A percentile compares a stretch with the other conserved stretches of the same genome.
phyloP scores from a whole-genome alignment of 1,140 invertebrate genomes.

The Aethina tumida region DNA sequence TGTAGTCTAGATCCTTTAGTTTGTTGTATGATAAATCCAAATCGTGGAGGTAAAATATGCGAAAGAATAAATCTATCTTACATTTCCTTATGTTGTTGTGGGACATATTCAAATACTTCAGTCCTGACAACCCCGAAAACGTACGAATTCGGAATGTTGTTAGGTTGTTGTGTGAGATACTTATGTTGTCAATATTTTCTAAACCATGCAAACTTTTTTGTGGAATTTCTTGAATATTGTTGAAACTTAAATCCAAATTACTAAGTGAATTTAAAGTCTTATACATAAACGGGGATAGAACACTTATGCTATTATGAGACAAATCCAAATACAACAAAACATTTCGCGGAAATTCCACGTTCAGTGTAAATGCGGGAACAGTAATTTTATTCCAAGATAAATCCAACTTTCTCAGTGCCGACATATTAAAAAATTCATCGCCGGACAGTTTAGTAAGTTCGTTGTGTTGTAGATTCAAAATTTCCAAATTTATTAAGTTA shows the following conservation, averaged over 20 bases:
- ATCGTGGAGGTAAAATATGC: slow-evolving; percentile 25
- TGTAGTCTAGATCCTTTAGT: slow-evolving; percentile 28
- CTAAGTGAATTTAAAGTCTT: slow-evolving; percentile 22
- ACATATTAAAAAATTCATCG: slow-evolving; percentile 22
- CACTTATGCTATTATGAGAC: slow-evolving; percentile 36
- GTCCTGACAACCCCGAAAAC: slow-evolving; percentile 24
- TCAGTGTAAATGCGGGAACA: slow-evolving; percentile 12
- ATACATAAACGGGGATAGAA: slow-evolving; percentile 33
- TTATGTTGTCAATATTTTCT: slow-evolving; percentile 17
- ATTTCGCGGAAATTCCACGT: slow-evolving; percentile 18
- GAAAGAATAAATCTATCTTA: slow-evolving; percentile 23
- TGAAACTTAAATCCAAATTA: slow-evolving; percentile 23
- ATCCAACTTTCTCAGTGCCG: slow-evolving; percentile 22
- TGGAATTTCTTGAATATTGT: slow-evolving; percentile 19
- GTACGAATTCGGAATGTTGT: slow-evolving; percentile 19
- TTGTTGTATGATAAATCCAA: slow-evolving; percentile 30
- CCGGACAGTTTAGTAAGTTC: slow-evolving; percentile 17
- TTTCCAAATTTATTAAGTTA: slow-evolving; percentile 42
- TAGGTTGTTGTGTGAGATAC: slow-evolving; percentile 24
- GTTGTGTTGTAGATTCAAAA: slow-evolving; percentile 37
- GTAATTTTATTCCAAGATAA: slow-evolving; percentile 25
- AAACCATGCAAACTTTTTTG: slow-evolving; percentile 14
- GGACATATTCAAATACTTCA: slow-evolving; percentile 24
- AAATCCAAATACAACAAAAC: slow-evolving; percentile 22
- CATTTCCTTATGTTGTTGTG: slow-evolving; percentile 24